A percentile compares a stretch with the other conserved stretches of the same genome.
Conservation (phyloP, 2,888 invertebrate genomes). For the Andrena minutula region DNA sequence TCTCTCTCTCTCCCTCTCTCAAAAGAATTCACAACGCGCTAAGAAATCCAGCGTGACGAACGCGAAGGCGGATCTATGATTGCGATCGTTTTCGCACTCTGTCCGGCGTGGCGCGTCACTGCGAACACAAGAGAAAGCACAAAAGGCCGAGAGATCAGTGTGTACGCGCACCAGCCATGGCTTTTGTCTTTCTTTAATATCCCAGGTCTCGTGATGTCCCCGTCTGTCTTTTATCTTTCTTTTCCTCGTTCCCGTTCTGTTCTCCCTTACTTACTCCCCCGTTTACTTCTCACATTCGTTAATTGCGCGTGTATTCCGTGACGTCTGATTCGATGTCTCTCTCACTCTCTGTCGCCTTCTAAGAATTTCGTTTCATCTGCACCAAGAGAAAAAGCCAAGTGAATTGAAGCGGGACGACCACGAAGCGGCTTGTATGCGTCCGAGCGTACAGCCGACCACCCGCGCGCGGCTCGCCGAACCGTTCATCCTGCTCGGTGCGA, state of each 20-base stretch:
- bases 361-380: slow-evolving; percentile 73
- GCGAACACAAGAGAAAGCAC: slow-evolving; percentile 74
- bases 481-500: slow-evolving; percentile 19
- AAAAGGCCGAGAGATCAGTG: slow-evolving; percentile 74
- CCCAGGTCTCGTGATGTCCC: slow-evolving; percentile 41
- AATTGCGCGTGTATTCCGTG: slow-evolving; percentile 48
- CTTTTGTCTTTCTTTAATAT: slow-evolving; percentile 33
- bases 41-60: slow-evolving; percentile 25
- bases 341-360: slow-evolving; percentile 71
- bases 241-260: slow-evolving; percentile 6
- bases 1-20: slow-evolving; percentile 17
- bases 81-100: slow-evolving; percentile 45
- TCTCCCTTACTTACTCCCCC: slow-evolving; percentile 14
- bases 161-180: slow-evolving; percentile 45
- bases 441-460: slow-evolving; percentile 19
- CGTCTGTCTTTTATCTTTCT: slow-evolving; percentile 36
- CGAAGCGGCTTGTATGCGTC: slow-evolving; percentile 6
- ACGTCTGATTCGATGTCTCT: slow-evolving; percentile 67
- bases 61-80: slow-evolving; percentile 45
- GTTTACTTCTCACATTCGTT: slow-evolving; percentile 22
- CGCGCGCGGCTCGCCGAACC: slow-evolving; percentile 28
- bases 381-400: slow-evolving; percentile 63
- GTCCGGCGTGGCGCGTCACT: slow-evolving; percentile 78
- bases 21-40: slow-evolving; percentile 6
- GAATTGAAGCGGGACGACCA: slow-evolving; percentile 43